Percentiles rank a stretch among this genome's conserved stretches.
These are phyloP conservation scores for Propsilocerus akamusi DNA, from an alignment of 1,140 invertebrate species.

Conservation along the genomic window DNA sequence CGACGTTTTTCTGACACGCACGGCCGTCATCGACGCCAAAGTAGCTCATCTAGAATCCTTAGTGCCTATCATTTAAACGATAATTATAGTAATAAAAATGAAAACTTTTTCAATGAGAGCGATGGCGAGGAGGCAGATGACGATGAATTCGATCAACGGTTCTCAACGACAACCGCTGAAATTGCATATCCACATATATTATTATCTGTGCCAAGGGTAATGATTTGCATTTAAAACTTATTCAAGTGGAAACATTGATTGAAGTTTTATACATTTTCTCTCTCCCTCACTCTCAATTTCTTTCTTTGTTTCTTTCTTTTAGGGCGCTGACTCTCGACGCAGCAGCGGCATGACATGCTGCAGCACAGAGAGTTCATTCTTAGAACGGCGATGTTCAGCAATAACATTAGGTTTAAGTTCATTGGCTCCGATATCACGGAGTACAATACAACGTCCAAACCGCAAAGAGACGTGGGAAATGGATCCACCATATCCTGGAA, in stretches of 20 bases:
- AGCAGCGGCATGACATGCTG: slow-evolving; percentile 63
- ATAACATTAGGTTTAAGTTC: slow-evolving; percentile 47
- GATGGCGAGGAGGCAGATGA: slow-evolving; percentile 23
- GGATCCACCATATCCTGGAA: slow-evolving; percentile 36
- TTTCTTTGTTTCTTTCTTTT: slow-evolving; percentile 7
- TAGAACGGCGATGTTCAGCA: slow-evolving; percentile 55
- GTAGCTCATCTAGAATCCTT: slow-evolving; percentile 21
- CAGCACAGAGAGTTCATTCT: slow-evolving; percentile 59
- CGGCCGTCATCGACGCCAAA: slow-evolving; percentile 23
- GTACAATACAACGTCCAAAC: slow-evolving; percentile 19
- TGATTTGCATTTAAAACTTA: not conserved
- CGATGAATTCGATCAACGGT: slow-evolving; percentile 11
- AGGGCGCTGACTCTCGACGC: slow-evolving; percentile 33
- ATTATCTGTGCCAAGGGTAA: slow-evolving; percentile 5
- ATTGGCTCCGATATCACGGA: slow-evolving; percentile 26
- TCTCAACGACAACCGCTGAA: slow-evolving; percentile 12
- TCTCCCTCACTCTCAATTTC: not conserved
- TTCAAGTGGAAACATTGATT: not conserved
- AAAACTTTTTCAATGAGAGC: slow-evolving; percentile 26
- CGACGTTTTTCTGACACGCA: slow-evolving; percentile 30
- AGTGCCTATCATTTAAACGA: slow-evolving; percentile 33
- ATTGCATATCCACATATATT: slow-evolving; percentile 5
- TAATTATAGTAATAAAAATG: slow-evolving; percentile 23
- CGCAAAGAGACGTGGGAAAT: slow-evolving; percentile 29
- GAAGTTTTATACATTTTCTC: not conserved